Evolutionary conservation across 2,797 vertebrate species (phyloP), one percentile per base, ranked within the genome.

Genomic region (Loriculus beryllinus): DNA sequence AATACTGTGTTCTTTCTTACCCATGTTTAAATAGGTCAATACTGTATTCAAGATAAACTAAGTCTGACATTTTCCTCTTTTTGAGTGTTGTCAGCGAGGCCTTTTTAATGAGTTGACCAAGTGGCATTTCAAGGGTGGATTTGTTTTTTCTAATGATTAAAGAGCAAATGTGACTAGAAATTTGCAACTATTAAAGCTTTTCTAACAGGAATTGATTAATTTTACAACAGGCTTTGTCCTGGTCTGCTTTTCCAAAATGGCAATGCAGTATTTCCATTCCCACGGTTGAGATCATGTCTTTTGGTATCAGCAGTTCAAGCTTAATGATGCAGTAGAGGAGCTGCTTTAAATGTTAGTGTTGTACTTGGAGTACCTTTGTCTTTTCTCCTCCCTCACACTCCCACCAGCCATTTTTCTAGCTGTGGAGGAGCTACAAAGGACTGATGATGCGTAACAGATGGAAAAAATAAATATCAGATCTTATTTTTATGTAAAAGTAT

Each of bases 31-130:
- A 39, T 78, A 75, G 40, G 60, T 17, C 37, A 80, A 18, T 52
- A 63, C 26, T 56, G 31, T 9, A 8, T 26, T 63, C 29, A 57
- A 42, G 52, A 42, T 37, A 82, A 80, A 43, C 39, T 16, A 16
- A 28, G 3, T 77, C n/a, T 79, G 67, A 35, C 8, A 21, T 83
- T 88, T 90, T 8, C 45, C 25, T 14, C 35, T 72, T 89, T 60
- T 72, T 28, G 57, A 14, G 12, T 51, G 39, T 54, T 79, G 33
- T 65, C 45, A 76, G 42, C 49, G 35, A 75, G 47, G 47, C 48
- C 69, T 86, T 94, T 95, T 91, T 86, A 94, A 94, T 85, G 86
- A 93, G 81, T 59, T 88, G 92, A 60, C 67, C 80, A 80, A 80
- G 18, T 88, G 92, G 42, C 75, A 62, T 82, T 95, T 96, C 60